Evolutionary conservation across 2,888 invertebrate genomes (phyloP), one percentile per base, ranked within the genome.

Genomic region (Ryuthela nishihirai): DNA sequence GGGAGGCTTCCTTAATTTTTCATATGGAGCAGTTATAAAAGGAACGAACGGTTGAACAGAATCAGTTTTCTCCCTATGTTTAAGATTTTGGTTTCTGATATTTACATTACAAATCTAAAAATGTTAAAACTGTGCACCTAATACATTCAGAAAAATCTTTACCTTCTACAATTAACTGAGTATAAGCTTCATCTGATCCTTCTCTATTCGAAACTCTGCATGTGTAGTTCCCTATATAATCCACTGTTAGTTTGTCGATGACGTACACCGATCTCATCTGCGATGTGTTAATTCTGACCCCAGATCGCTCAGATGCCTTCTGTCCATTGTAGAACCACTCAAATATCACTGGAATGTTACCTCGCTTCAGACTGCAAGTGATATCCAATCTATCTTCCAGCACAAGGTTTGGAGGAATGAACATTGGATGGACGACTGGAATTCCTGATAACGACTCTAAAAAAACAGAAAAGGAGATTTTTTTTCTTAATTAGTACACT

Each of bases 171-270:
- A 48, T 26, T 15, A 60, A 17, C 26, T n/a, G 25, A 32, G 38
- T 29, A 2, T 35, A 26, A 10, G 23, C 24, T 4, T 23, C 17
- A 40, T 62, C 62, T 2, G 26, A 21, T 21, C 62, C 62, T 10
- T 21, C 50, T 7, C 9, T 36, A 40, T 53, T 56, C 6, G 21
- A 21, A 3, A 43, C 55, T 2, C 44, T 25, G 17, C 62, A 56
- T 4, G 62, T 47, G n/a, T 52, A 62, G 20, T 62, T 62, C n/a
- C 62, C 55, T 5, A 62, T 48, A 17, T 62, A 40, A 24, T 17
- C 20, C 0, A 52, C 20, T 26, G 41, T 40, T 24, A 62, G 44
- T 34, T 47, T 24, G 9, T 44, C 52, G 5, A 56, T 56, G 7
- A 20, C 36, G 26, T 47, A 47, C 4, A 25, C 34, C 7, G 53